Evolutionary conservation across 2,888 invertebrate genomes (phyloP), one percentile per base, ranked within the genome.

Genomic region (Tachystola acroxantha): DNA sequence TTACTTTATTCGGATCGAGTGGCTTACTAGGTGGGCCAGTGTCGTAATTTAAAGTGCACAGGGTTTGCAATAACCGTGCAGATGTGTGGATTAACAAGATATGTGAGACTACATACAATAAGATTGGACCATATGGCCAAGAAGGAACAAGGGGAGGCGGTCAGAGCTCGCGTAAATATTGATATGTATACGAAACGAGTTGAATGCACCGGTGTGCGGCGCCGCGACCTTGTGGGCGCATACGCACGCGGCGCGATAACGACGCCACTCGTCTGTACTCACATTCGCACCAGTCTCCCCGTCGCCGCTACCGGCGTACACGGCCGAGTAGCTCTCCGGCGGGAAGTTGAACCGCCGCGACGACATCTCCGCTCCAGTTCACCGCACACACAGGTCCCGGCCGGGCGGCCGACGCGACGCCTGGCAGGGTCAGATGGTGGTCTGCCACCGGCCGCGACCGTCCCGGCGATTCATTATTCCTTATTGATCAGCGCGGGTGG

Each of bases 261-360:
- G 59, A 55, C 57, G 57, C 56, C 59, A 55, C 50, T 57, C 59
- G 54, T 63, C 19, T 9, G 53, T 72, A 84, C 84, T 84, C 64
- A 85, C 84, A 68, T 75, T 76, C 52, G 64, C 64, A 64, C 60
- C 63, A 43, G 63, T 52, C 42, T 52, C 46, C 45, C 58, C 69
- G 51, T 75, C 78, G 59, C 57, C 70, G 51, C 75, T 75, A 59
- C 48, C 50, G 57, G 60, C 58, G 58, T 81, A 85, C 48, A 85
- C 64, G 41, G 74, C 82, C 33, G 85, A 85, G 61, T 75, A 84
- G 48, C 69, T 79, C 65, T 82, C 74, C 54, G 85, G 85, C 39
- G 85, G 85, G 51, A 85, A 85, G 54, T 63, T 76, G 60, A 75
- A 85, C 50, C 49, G 60, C 42, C 64, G 56, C 41, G 70, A 59